phyloP scores from a whole-genome alignment of 2,113 vertebrate genomes.

The Dicentrarchus labrax region DNA sequence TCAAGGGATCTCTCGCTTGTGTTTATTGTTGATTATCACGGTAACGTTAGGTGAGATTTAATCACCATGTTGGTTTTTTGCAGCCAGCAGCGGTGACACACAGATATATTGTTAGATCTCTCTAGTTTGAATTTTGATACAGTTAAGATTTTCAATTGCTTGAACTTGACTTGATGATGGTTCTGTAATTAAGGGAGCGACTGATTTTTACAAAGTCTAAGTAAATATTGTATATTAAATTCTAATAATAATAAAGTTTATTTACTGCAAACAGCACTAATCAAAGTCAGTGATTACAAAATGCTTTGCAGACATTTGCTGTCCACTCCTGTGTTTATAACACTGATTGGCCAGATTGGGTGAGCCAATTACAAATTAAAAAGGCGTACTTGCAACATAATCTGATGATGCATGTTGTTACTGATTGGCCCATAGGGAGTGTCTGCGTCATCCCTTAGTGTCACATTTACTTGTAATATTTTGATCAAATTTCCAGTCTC shows the following conservation, averaged over 20 bases:
- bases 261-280: too few species aligned
- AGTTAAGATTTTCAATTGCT: not conserved
- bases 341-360: not conserved
- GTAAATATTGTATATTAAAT: not conserved
- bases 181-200: not conserved
- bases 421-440: not conserved
- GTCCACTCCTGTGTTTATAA: not conserved
- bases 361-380: not conserved
- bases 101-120: not conserved
- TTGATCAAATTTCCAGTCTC: conserved; percentile 28
- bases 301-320: not conserved
- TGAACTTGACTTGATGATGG: not conserved
- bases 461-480: conserved; percentile 27
- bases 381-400: not conserved
- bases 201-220: not conserved
- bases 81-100: not conserved
- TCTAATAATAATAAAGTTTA: too few species aligned
- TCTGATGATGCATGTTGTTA: not conserved
- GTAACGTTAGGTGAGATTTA: not conserved
- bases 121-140: not conserved
- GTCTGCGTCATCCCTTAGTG: conserved; percentile 11
- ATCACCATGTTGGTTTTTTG: not conserved
- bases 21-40: not conserved
- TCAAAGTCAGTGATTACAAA: not conserved
- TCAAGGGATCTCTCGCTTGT: not conserved